Base-by-base conservation (phyloP, 2,888 invertebrate genomes). In the Spisula subtruncata region DNA sequence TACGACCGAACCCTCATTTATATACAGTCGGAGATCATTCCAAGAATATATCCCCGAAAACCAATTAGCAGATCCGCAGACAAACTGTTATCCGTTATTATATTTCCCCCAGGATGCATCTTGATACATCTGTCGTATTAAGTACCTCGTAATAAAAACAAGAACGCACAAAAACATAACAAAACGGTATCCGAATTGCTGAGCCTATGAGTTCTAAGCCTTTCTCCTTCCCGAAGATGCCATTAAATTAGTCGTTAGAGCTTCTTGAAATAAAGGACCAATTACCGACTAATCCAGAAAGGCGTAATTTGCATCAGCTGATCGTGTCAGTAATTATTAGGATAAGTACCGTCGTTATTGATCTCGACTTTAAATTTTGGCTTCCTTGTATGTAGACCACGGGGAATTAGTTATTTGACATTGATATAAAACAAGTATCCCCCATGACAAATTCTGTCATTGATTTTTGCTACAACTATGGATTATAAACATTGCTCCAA, bases 341-440 rank as follows among this genome's bases (percentile, higher is more conserved):
- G 88, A 88, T 89, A 91, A 89, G 84, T 86, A 88, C 88, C 86
- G 86, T 79, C 88, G 81, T 83, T 88, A 91, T 91, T 91, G 91
- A 91, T 91, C 89, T 48, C 10, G 0, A 56, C 41, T 80, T 80
- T 54, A 80, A 85, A 54, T 80, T 85, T 85, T 80, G 85, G 80
- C 85, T 85, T 51, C 25, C 41, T 41, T 87, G 80, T 81, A 89
- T 90, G 87, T 89, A 89, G 87, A 87, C 85, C 85, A 56, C 48
- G 75, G 81, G 89, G 85, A 86, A 89, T 86, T 25, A 83, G 41
- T 32, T 80, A 60, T 84, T 83, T 87, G 87, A 86, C 90, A 86
- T 85, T 90, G 90, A 90, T 90, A 91, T 88, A 88, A 85, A 87
- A 85, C 90, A 90, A 85, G 87, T 46, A 60, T 85, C 89, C 90